These are phyloP conservation scores for Thamnaconus septentrionalis DNA, from an alignment of 2,113 vertebrate genomes.

Conservation along the genomic window DNA sequence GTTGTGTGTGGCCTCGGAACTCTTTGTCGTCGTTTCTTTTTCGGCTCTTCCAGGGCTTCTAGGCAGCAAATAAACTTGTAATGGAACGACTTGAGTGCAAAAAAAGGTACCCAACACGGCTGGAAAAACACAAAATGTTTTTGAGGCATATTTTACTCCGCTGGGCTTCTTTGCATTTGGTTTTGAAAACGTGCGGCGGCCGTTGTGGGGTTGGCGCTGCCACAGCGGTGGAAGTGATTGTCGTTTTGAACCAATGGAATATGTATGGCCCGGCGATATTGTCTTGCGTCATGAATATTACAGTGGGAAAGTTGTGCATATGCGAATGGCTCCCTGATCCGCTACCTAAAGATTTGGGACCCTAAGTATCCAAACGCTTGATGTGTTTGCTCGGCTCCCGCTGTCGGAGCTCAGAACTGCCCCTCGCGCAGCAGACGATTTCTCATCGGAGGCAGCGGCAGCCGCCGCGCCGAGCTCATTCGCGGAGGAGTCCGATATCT, in stretches of 20 bases:
- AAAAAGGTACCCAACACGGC: background rate
- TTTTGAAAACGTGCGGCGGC: slow-evolving; percentile 40
- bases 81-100: slow-evolving; percentile 38
- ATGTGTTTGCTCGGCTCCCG: slow-evolving; percentile 85
- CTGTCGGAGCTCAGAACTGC: slow-evolving; percentile 90
- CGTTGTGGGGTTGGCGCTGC: slow-evolving; percentile 54
- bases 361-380: slow-evolving; percentile 80
- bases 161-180: slow-evolving; percentile 20
- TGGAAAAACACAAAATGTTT: slow-evolving; percentile 22
- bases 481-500: slow-evolving; percentile 95
- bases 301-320: slow-evolving; percentile 74
- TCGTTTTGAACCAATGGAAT: slow-evolving; percentile 75
- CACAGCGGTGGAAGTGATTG: slow-evolving; percentile 70
- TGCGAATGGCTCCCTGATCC: slow-evolving; percentile 74
- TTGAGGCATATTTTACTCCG: slow-evolving; percentile 3
- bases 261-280: slow-evolving; percentile 77
- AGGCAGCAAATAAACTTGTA: no score
- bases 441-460: slow-evolving; percentile 93
- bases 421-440: slow-evolving; percentile 90
- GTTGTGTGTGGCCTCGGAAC: no score
- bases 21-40: no score
- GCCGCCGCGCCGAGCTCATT: slow-evolving; percentile 93
- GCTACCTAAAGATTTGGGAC: slow-evolving; percentile 75
- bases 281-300: slow-evolving; percentile 73
- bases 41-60: no score